Conservation (phyloP, 2,113 vertebrate genomes). For the Sterrhoptilus dennistouni region DNA sequence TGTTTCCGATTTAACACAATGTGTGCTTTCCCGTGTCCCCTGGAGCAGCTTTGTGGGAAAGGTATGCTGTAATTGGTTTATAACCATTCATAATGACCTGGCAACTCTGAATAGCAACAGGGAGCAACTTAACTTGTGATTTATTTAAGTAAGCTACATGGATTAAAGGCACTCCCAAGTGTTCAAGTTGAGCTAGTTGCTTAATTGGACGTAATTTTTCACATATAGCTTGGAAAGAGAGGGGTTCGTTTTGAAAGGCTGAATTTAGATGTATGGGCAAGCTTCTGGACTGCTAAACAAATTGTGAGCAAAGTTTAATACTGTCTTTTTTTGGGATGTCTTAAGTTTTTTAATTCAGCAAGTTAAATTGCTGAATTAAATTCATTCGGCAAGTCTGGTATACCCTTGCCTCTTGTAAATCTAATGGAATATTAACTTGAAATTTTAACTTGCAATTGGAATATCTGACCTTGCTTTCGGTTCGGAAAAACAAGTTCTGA, state of each 20-base stretch:
- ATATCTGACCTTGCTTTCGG: background rate
- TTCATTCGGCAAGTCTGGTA: too few relatives aligned
- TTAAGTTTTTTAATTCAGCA: background rate
- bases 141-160: conserved; percentile 56
- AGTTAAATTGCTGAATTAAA: background rate
- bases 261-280: conserved; percentile 23
- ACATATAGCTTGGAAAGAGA: conserved; percentile 29
- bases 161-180: conserved; percentile 59
- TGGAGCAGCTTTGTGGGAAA: conserved; percentile 52
- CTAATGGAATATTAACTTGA: conserved; percentile 10
- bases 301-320: background rate
- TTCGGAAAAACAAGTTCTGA: background rate
- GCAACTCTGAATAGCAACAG: conserved; percentile 44
- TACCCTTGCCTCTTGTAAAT: background rate
- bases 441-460: conserved; percentile 46
- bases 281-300: conserved; percentile 24
- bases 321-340: background rate
- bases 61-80: conserved; percentile 52
- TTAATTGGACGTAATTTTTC: conserved; percentile 58
- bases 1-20: conserved; percentile 8
- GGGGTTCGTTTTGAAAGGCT: background rate
- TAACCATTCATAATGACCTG: conserved; percentile 47
- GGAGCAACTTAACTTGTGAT: conserved; percentile 58
- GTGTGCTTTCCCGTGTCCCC: background rate
- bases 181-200: conserved; percentile 30